Evolutionary conservation across 1,140 invertebrate genomes (phyloP).

Genomic region (Drosophila varians): DNA sequence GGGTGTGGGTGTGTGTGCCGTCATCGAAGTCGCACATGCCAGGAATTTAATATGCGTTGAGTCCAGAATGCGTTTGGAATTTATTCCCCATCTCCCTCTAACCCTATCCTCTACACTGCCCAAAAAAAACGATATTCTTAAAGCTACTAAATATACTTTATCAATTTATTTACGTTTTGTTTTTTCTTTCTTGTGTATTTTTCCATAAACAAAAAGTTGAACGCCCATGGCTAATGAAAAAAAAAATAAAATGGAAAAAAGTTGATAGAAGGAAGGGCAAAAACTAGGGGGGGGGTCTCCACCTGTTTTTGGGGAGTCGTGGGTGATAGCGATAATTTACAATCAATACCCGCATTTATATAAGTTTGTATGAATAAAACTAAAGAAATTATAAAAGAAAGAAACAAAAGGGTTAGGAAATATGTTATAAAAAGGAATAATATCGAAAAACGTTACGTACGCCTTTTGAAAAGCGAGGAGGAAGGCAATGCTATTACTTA

Average conservation of each 20-base stretch:
- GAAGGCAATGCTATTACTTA: no score
- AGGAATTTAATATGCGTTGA: conserved; percentile 63
- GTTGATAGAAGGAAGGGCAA: not conserved
- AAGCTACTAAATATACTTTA: not conserved
- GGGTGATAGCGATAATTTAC: conserved; percentile 21
- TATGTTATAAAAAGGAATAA: not conserved
- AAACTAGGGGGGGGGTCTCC: not conserved
- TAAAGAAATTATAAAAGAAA: not conserved
- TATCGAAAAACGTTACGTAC: not conserved
- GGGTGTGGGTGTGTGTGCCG: conserved; percentile 48
- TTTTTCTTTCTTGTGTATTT: conserved; percentile 22
- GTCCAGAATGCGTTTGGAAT: conserved; percentile 75
- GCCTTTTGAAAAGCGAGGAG: no score
- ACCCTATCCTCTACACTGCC: not conserved
- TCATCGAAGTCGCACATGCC: conserved; percentile 63
- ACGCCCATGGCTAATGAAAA: conserved; percentile 12
- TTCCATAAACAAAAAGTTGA: conserved; percentile 28
- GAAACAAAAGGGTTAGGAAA: not conserved
- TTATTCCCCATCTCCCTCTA: conserved; percentile 24
- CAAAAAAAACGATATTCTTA: conserved; percentile 23
- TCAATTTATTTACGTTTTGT: not conserved
- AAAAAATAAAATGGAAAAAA: conserved; percentile 8
- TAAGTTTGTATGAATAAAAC: not conserved
- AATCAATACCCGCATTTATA: conserved; percentile 5
- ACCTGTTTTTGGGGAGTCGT: conserved; percentile 8